Percentiles rank a stretch among this genome's conserved stretches.
These are phyloP conservation scores for Pterocles burchelli DNA, from an alignment of 2,113 vertebrate species.

Conservation along the genomic window DNA sequence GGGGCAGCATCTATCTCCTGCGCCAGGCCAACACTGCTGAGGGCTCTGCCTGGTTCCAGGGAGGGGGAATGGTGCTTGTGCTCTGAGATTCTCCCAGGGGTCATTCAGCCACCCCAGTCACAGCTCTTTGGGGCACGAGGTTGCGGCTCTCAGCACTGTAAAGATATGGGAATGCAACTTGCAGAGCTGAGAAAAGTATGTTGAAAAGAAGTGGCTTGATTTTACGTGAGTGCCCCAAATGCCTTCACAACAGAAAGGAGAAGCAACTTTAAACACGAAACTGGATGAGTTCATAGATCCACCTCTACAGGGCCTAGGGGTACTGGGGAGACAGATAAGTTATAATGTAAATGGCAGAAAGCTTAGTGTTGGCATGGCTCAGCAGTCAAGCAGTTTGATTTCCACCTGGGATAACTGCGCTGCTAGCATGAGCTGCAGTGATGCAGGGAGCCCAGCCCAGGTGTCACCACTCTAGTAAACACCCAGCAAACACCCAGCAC, in stretches of 20 bases:
- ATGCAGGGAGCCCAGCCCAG: background rate
- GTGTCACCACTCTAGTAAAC: background rate
- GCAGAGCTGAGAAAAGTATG: background rate
- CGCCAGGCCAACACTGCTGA: background rate
- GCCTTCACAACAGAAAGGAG: background rate
- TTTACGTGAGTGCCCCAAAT: background rate
- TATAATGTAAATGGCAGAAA: background rate
- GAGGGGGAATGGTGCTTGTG: fast-evolving
- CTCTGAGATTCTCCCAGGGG: background rate
- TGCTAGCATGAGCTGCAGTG: background rate
- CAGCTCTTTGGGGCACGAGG: fast-evolving
- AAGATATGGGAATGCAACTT: background rate
- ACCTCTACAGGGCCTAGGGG: background rate
- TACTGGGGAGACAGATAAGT: background rate
- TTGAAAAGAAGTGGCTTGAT: background rate
- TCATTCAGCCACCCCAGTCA: background rate
- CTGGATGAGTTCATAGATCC: background rate
- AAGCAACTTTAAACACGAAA: background rate
- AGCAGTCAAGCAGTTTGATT: background rate
- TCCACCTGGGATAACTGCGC: background rate
- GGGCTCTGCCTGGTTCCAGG: background rate
- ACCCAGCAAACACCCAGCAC: background rate
- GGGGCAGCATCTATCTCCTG: background rate
- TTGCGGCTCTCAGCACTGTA: background rate
- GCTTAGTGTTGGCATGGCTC: background rate